Percentiles rank a stretch among this genome's conserved stretches.
Conservation (phyloP, 2,888 invertebrate genomes). For the Orchesella flavescens region DNA sequence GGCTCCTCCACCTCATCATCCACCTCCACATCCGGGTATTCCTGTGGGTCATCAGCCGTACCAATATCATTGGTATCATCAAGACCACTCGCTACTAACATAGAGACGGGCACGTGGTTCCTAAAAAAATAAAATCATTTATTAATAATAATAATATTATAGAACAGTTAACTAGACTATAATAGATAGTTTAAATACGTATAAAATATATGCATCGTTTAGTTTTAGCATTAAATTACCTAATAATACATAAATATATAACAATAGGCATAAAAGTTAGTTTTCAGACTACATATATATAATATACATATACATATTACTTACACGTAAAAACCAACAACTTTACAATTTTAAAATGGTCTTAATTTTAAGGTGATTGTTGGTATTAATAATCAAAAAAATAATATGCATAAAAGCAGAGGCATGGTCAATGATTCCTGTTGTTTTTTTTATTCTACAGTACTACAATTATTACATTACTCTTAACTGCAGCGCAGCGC, state of each 20-base stretch:
- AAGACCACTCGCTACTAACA: constrained; percentile 72
- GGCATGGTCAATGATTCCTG: constrained; percentile 62
- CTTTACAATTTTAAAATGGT: neutral
- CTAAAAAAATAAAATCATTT: constrained; percentile 56
- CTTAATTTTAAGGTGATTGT: constrained; percentile 18
- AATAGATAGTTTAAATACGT: neutral
- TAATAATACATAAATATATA: constrained; percentile 1
- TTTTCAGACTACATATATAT: constrained; percentile 24
- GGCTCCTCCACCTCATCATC: constrained; percentile 75
- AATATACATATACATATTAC: constrained; percentile 16
- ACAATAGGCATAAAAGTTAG: neutral
- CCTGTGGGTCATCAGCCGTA: constrained; percentile 72
- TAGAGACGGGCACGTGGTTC: constrained; percentile 60
- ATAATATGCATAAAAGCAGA: constrained; percentile 11
- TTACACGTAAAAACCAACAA: constrained; percentile 5
- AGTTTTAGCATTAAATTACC: no score
- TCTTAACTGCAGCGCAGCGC: no score
- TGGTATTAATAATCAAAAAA: constrained; percentile 33
- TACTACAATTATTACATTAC: no score
- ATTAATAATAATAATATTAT: constrained; percentile 36
- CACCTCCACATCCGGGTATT: constrained; percentile 74
- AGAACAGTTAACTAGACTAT: neutral
- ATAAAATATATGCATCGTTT: no score
- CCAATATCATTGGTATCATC: constrained; percentile 72
- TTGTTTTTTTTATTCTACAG: constrained; percentile 41